Conservation (phyloP, 2,797 vertebrate genomes). For the Lophius americanus region DNA sequence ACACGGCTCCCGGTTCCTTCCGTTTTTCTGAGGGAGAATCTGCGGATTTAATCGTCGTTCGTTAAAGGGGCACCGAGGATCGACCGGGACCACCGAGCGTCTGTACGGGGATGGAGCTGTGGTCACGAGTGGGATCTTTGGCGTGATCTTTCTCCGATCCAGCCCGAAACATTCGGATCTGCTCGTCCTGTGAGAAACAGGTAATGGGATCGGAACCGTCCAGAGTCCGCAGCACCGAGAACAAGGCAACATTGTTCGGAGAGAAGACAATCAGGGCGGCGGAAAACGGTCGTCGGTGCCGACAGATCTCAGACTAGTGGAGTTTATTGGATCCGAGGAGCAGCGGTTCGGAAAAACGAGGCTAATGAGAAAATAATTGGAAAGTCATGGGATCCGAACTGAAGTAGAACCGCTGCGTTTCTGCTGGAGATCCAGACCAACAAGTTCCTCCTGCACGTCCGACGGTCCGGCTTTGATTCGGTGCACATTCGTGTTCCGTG, state of each 20-base stretch:
- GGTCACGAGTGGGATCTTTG: conserved; percentile 60
- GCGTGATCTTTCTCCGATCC: too few relatives aligned
- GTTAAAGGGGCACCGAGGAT: conserved; percentile 54
- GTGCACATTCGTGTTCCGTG: conserved; percentile 25
- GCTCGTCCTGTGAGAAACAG: conserved; percentile 47
- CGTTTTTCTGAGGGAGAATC: conserved; percentile 34
- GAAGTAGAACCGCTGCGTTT: conserved; percentile 50
- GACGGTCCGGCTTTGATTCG: conserved; percentile 5
- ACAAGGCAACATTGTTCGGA: conserved; percentile 76
- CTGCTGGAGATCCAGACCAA: conserved; percentile 44
- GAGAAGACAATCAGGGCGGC: conserved; percentile 68
- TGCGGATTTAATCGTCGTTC: conserved; percentile 62
- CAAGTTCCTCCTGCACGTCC: conserved; percentile 51
- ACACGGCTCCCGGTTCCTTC: conserved; percentile 33
- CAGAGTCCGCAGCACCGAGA: conserved; percentile 58
- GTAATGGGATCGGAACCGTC: conserved; percentile 76
- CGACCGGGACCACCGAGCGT: conserved; percentile 43
- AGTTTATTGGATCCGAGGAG: conserved; percentile 51
- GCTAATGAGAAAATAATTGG: conserved; percentile 60
- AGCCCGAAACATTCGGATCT: too few relatives aligned
- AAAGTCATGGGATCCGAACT: conserved; percentile 75
- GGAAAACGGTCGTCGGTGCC: conserved; percentile 57
- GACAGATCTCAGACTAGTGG: conserved; percentile 33
- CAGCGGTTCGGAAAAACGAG: conserved; percentile 21
- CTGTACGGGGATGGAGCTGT: conserved; percentile 75